A percentile compares a stretch with the other conserved stretches of the same genome.
These are phyloP conservation scores for Coendou prehensilis DNA, from an alignment of 2,797 vertebrate genomes.

Conservation along the genomic window DNA sequence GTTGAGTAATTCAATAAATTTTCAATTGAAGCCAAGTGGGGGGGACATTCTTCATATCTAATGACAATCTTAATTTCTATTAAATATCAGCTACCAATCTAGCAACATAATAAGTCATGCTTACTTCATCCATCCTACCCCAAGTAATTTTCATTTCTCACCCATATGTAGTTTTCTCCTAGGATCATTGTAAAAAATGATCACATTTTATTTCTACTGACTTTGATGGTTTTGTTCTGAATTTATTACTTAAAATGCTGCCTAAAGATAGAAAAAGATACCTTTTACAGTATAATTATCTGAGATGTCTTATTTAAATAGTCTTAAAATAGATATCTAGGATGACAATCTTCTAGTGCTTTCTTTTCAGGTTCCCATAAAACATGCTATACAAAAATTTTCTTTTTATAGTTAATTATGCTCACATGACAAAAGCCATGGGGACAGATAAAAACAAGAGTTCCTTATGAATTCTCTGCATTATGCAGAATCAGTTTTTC, in stretches of 20 bases:
- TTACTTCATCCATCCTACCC: background rate
- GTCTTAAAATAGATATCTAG: slow-evolving; percentile 76
- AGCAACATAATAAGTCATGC: background rate
- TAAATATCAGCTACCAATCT: background rate
- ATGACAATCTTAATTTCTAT: background rate
- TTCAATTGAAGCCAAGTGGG: background rate
- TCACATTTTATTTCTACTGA: slow-evolving; percentile 62
- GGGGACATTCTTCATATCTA: background rate
- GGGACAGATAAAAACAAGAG: slow-evolving; percentile 1
- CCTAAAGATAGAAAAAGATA: slow-evolving; percentile 75
- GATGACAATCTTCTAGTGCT: slow-evolving; percentile 70
- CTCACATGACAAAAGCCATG: slow-evolving; percentile 62
- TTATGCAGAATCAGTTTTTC: background rate
- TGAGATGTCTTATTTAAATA: slow-evolving; percentile 73
- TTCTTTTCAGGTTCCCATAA: slow-evolving; percentile 72
- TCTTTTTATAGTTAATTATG: slow-evolving; percentile 70
- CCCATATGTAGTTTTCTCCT: background rate
- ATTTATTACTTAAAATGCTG: slow-evolving; percentile 69
- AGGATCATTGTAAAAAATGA: slow-evolving; percentile 64
- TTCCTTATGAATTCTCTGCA: slow-evolving; percentile 26
- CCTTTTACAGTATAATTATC: slow-evolving; percentile 73
- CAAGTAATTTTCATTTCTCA: slow-evolving; percentile 32
- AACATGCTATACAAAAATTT: slow-evolving; percentile 56
- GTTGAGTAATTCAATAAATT: background rate
- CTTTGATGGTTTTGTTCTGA: slow-evolving; percentile 69